Evolutionary conservation across 35 echinoderm and acorn worm species (phyloP), one percentile per base, ranked within the genome.

Genomic region (Apostichopus californicus): DNA sequence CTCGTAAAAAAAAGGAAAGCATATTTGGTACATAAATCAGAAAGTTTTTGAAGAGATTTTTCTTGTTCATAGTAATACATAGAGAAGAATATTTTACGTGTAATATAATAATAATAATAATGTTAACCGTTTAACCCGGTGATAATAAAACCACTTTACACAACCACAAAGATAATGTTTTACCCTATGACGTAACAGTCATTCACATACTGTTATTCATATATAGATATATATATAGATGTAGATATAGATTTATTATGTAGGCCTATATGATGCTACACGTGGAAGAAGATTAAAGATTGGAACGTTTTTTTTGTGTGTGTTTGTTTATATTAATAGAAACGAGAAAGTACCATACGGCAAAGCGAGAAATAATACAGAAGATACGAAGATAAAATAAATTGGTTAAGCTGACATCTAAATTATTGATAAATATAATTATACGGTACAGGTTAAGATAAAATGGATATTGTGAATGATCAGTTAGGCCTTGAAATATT

Each of bases 21-120:
- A 55, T 83, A 83, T 83, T 83, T 34, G 80, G 80, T 83, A 83
- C 80, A 83, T 83, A 54, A 55, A 83, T 68, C 80, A 83, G 46
- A 83, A 53, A 34, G 9, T 83, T 17, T 83, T 54, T 34, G 17
- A 83, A 83, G 80, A 83, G 80, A 83, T 68, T 68, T 68, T 68
- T 68, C 17, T 68, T 68, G 64, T 34, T 34, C 28, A 34, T 34
- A 34, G 28, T 34, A 34, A 34, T 1, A 34, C 28, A 34, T 34
- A 34, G 28, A 34, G 28, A 34, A 34, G 28, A 34, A 34, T 34
- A 34, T 34, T 34, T 34, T 34, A 34, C 28, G 28, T 34, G 28
- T 34, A 34, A 34, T 34, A 34, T 34, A 34, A 34, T 34, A 34
- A 34, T 34, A 34, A 34, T 34, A 34, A 34, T 34, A n/a, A n/a